Conservation (phyloP, 2,113 vertebrate species). For the Odontesthes bonariensis region DNA sequence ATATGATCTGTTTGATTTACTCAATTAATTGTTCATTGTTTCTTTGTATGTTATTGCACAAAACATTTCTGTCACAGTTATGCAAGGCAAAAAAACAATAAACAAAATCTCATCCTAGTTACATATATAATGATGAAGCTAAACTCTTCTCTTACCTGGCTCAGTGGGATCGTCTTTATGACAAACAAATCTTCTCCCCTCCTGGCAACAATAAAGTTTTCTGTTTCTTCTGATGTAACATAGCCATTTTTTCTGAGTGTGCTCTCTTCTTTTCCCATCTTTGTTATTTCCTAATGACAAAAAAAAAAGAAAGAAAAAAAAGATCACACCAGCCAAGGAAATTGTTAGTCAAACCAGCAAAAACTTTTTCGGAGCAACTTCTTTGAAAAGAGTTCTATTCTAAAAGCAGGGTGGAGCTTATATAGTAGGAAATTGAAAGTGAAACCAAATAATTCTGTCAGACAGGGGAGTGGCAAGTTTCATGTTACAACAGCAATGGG, state of each 20-base stretch:
- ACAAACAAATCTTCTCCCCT: not conserved
- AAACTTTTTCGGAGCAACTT: too few species aligned
- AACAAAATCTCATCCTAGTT: too few species aligned
- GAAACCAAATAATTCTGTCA: too few species aligned
- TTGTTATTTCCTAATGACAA: not conserved
- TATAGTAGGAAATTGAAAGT: too few species aligned
- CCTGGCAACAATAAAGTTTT: not conserved
- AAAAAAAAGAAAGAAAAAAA: not conserved
- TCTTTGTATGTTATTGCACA: too few species aligned
- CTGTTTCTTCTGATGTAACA: not conserved
- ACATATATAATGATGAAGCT: not conserved
- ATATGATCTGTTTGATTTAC: too few species aligned
- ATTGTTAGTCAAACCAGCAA: too few species aligned
- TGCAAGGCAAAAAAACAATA: not conserved
- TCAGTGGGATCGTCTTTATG: not conserved
- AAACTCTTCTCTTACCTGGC: not conserved
- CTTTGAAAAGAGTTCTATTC: too few species aligned
- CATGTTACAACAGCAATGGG: too few species aligned
- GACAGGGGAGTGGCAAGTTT: too few species aligned
- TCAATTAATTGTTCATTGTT: too few species aligned
- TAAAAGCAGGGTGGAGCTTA: too few species aligned
- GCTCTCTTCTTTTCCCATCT: constrained; percentile 1
- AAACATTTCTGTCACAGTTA: not conserved
- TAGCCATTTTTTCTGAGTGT: not conserved
- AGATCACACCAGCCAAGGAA: not conserved